phyloP scores from a whole-genome alignment of 2,113 vertebrate genomes.

The Pelobates fuscus region DNA sequence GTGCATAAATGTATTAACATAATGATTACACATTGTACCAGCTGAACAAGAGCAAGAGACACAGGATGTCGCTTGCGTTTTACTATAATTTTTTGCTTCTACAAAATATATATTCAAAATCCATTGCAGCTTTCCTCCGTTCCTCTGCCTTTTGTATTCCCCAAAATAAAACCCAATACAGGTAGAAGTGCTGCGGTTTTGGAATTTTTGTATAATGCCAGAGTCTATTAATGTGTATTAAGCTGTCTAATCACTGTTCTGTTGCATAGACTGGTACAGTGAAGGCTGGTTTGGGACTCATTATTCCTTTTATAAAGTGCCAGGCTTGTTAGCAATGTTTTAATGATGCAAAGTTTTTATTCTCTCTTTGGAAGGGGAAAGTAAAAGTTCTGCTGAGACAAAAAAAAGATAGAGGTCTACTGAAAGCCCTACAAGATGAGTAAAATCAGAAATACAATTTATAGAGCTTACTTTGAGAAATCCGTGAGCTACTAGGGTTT shows the following conservation, averaged over 20 bases:
- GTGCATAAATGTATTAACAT: neutral
- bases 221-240: constrained; percentile 30
- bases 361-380: constrained; percentile 16
- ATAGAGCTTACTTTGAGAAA: neutral
- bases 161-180: constrained; percentile 11
- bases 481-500: neutral
- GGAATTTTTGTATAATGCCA: constrained; percentile 2
- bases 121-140: neutral
- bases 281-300: constrained; percentile 24
- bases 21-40: no score
- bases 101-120: neutral
- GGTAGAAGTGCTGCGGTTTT: constrained; percentile 9
- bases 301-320: constrained; percentile 36
- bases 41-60: no score
- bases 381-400: constrained; percentile 28
- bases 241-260: constrained; percentile 28
- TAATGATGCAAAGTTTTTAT: constrained; percentile 42
- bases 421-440: neutral
- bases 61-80: no score
- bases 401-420: constrained; percentile 1
- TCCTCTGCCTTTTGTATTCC: neutral
- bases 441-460: neutral
- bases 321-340: constrained; percentile 37
- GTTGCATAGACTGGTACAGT: neutral
- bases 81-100: neutral